Evolutionary conservation across 2,797 vertebrate genomes (phyloP), one percentile per base, ranked within the genome.

Genomic region (Selene dorsalis): DNA sequence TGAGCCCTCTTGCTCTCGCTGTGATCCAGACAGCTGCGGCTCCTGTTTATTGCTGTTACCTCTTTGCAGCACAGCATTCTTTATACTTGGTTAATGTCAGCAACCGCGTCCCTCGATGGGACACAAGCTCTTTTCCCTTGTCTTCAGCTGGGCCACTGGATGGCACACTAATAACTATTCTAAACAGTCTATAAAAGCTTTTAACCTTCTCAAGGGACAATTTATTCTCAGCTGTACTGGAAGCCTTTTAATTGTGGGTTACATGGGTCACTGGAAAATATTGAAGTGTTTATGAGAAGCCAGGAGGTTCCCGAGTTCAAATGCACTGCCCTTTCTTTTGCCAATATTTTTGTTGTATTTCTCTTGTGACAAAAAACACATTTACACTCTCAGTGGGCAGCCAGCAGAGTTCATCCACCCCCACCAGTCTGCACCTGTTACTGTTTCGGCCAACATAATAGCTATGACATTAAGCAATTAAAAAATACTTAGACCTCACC

Each of bases 1-100:
- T 38, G 48, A 77, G 35, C 84, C 41, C 70, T 57, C 55, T n/a
- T 43, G 60, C 45, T 72, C 66, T 69, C 75, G 13, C 73, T 70
- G 73, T 26, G 50, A 73, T 52, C 66, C 16, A 28, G 88, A 92
- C 93, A 93, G 92, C 93, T 93, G 91, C 79, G 20, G 73, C 30
- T 22, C 69, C 74, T 80, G 35, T 84, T 91, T 80, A 82, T 69
- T 26, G 75, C 79, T 64, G 57, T 52, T 64, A 56, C 74, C 65
- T 78, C 79, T 71, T 75, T 68, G 55, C 88, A 66, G 68, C 73
- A 30, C 48, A 30, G 64, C 65, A 26, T 76, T 85, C 86, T 55
- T 80, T 65, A 78, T 75, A 52, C 73, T 61, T 47, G 58, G 63
- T 77, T 77, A 84, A 75, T 87, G 86, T 90, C 88, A 84, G 73